Evolutionary conservation across 2,797 vertebrate species (phyloP).

Genomic region (Cyclura pinguis): DNA sequence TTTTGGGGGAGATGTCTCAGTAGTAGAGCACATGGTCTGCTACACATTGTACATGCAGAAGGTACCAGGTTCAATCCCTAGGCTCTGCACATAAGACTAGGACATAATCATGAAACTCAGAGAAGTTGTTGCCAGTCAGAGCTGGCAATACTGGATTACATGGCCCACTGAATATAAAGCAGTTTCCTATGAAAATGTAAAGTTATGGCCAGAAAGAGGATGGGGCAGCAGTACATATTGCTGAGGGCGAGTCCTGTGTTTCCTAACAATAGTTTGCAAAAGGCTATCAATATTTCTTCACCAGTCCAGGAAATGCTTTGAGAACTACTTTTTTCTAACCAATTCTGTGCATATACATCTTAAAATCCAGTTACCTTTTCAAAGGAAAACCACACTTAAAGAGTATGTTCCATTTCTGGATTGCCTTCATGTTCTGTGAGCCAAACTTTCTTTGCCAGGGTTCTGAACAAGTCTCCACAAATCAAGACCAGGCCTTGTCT

Average conservation of each 20-base stretch:
- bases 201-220: neutral
- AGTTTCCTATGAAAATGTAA: neutral
- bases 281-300: neutral
- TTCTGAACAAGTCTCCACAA: conserved; percentile 83
- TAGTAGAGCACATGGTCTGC: too few species aligned
- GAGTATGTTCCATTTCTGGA: neutral
- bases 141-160: too few species aligned
- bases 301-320: neutral
- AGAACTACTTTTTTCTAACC: neutral
- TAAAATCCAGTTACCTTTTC: neutral
- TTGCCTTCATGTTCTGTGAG: conserved; percentile 43
- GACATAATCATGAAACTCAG: too few species aligned
- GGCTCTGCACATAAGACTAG: too few species aligned
- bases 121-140: too few species aligned
- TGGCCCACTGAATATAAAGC: too few species aligned
- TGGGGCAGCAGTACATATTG: neutral
- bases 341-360: neutral
- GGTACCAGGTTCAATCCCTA: too few species aligned
- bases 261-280: neutral
- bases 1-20: too few species aligned
- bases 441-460: conserved; percentile 81
- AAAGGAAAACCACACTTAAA: neutral
- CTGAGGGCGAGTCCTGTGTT: neutral
- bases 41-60: too few species aligned
- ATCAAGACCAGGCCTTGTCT: conserved; percentile 89